Conservation (phyloP, 2,888 invertebrate species). For the Tipula confusa region DNA sequence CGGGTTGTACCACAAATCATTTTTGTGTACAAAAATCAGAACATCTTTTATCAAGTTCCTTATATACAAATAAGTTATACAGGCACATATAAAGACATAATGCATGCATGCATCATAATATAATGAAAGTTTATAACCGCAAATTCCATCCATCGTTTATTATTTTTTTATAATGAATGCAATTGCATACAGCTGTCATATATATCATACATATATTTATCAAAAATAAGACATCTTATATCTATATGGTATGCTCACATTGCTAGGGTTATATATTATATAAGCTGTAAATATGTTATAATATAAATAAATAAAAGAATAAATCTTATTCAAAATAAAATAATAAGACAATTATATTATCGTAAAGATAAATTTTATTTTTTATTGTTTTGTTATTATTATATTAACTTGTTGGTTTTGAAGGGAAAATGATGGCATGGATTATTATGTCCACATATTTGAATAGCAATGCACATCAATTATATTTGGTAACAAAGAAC, state of each 20-base stretch:
- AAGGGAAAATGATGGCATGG: too few relatives aligned
- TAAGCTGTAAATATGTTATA: neutral
- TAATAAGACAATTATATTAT: neutral
- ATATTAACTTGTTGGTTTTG: too few relatives aligned
- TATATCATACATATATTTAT: neutral
- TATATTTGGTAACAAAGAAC: too few relatives aligned
- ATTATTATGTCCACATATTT: too few relatives aligned
- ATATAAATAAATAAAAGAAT: neutral
- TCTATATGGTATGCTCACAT: neutral
- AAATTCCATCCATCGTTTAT: neutral
- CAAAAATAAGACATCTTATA: neutral
- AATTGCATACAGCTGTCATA: constrained; percentile 12
- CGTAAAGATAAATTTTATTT: neutral
- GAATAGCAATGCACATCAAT: too few relatives aligned
- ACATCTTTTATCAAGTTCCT: neutral
- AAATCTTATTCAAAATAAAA: neutral
- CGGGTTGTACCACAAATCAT: neutral
- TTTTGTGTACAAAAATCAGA: neutral
- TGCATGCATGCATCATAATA: neutral
- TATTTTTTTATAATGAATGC: neutral
- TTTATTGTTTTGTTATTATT: neutral
- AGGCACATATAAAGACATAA: too few relatives aligned
- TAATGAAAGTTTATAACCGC: neutral
- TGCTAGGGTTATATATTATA: neutral
- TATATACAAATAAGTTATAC: too few relatives aligned